Evolutionary conservation across 2,113 vertebrate species (phyloP).

Genomic region (Clarias batrachus): DNA sequence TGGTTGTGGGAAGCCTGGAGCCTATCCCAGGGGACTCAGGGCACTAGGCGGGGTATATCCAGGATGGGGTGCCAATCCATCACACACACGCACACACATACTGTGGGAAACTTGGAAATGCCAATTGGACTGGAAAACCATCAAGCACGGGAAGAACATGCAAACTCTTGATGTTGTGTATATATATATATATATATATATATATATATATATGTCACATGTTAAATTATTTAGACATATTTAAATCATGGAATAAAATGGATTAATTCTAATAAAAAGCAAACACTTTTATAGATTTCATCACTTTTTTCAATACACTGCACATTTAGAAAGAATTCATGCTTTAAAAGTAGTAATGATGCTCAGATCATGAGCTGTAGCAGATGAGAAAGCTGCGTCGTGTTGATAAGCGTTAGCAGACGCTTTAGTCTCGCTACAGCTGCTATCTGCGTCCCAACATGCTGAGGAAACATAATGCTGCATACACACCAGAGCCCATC

Average conservation of each 20-base stretch:
- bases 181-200: too few species aligned
- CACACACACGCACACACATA: too few species aligned
- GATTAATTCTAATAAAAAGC: neutral
- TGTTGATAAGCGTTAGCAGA: constrained; percentile 36
- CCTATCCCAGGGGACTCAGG: too few species aligned
- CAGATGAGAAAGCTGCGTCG: constrained; percentile 38
- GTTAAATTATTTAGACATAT: neutral
- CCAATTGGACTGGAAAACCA: too few species aligned
- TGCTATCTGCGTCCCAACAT: constrained; percentile 27
- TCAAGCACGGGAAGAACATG: too few species aligned
- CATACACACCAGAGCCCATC: neutral
- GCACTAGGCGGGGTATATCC: too few species aligned
- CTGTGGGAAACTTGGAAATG: too few species aligned
- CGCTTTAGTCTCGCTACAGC: constrained; percentile 19
- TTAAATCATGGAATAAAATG: neutral
- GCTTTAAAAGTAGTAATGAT: constrained; percentile 16
- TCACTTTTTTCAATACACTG: neutral
- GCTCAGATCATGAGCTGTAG: constrained; percentile 29
- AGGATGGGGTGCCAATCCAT: too few species aligned
- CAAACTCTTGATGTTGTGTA: too few species aligned
- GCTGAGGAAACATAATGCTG: neutral
- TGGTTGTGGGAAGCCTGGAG: too few species aligned
- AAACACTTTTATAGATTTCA: neutral
- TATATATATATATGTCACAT: neutral
- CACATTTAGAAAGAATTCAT: neutral